Evolutionary conservation across 2,113 vertebrate species (phyloP).

Genomic region (Spea bombifrons): DNA sequence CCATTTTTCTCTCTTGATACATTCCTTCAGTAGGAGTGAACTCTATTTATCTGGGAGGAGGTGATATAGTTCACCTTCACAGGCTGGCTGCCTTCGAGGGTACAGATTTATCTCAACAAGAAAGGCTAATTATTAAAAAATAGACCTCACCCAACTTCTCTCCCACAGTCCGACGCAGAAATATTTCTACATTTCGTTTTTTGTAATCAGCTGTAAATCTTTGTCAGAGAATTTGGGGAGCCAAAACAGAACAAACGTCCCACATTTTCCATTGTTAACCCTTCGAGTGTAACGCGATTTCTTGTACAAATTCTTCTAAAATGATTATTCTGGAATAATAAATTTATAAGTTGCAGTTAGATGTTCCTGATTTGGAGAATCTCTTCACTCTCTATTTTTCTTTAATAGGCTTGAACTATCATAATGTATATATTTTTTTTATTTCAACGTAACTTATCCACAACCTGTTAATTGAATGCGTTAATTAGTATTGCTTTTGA

Average conservation of each 20-base stretch:
- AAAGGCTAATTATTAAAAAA: slow-evolving; percentile 29
- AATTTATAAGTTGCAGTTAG: too few species aligned
- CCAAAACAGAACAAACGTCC: background rate
- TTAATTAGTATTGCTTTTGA: too few species aligned
- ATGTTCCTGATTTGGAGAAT: too few species aligned
- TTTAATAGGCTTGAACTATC: too few species aligned
- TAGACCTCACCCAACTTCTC: slow-evolving; percentile 13
- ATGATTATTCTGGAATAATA: too few species aligned
- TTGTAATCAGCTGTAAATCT: slow-evolving; percentile 28
- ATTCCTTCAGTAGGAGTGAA: slow-evolving; percentile 43
- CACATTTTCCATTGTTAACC: background rate
- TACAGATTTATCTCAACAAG: slow-evolving; percentile 35
- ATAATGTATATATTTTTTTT: too few species aligned
- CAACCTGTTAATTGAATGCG: too few species aligned
- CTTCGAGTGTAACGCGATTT: background rate
- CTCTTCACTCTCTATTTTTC: too few species aligned
- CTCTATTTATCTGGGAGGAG: slow-evolving; percentile 35
- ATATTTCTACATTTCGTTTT: slow-evolving; percentile 11
- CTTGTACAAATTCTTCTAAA: too few species aligned
- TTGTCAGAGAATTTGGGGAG: background rate
- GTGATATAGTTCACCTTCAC: slow-evolving; percentile 39
- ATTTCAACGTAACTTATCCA: too few species aligned
- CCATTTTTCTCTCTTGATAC: slow-evolving; percentile 32
- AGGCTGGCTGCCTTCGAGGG: slow-evolving; percentile 22
- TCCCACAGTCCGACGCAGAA: slow-evolving; percentile 2